Evolutionary conservation across 2,113 vertebrate species (phyloP), one percentile per base, ranked within the genome.

Genomic region (Aptenodytes patagonicus): DNA sequence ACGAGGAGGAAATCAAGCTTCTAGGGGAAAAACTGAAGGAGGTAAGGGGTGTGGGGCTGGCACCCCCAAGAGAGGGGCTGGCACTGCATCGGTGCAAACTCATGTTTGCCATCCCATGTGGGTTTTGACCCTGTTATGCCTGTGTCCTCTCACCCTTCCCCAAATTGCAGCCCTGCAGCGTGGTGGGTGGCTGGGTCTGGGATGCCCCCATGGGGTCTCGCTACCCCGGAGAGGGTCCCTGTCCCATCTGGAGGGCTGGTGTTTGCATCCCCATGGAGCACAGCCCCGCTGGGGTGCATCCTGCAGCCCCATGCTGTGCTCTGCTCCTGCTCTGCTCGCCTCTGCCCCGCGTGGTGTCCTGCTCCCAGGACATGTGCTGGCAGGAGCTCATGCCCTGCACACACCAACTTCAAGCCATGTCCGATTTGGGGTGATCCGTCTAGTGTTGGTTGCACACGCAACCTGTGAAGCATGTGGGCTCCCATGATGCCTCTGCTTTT

Each of bases 11-110:
- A 96, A 99, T 99, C 81, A 99, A 98, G 98, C 98, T 99, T 89
- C 98, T 99, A 44, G 99, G 98, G 52, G 99, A 99, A 93, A 99
- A 99, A 89, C 98, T 99, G 87, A 99, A 99, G 96, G 99, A 99
- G 99, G 99, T 99, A 77, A 98, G 42, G 42, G 10, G 9, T 44
- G 24, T 17, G 21, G 46, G 38, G 40, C 38, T 4, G 4, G 28
- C 42, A 64, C n/a, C 32, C 57, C 57, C 55, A 72, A 80, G 42
- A 73, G 61, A 52, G 69, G 46, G 61, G 21, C 24, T 55, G 36
- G 47, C 55, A 42, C n/a, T 91, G 57, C 49, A 57, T 57, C 2
- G 3, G 17, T n/a, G 25, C 49, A 70, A 49, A 57, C 14, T 55
- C 1, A 4, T 79, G 65, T 85, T 91, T 57, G 51, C 58, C 36